phyloP scores from a whole-genome alignment of 2,797 vertebrate species.

The Eidolon dupreanum region DNA sequence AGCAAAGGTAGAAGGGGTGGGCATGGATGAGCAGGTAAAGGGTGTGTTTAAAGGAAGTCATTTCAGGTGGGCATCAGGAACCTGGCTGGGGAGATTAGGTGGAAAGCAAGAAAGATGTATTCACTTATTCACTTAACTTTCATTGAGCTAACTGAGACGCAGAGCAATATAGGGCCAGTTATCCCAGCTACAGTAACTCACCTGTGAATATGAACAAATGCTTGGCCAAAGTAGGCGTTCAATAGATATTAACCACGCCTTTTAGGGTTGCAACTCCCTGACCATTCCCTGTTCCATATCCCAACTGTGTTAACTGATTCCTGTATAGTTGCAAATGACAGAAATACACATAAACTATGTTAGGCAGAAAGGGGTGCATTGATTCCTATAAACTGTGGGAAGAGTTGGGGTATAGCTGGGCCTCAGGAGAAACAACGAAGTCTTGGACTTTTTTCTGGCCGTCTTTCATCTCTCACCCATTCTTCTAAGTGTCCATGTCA shows the following conservation, averaged over 20 bases:
- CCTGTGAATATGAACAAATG: background rate
- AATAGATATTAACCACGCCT: background rate
- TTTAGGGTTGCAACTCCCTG: background rate
- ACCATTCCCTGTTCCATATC: no score
- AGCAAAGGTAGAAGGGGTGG: background rate
- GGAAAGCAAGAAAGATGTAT: background rate
- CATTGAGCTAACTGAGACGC: background rate
- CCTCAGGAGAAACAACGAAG: background rate
- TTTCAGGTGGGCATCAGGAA: background rate
- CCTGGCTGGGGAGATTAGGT: background rate
- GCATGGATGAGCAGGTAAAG: background rate
- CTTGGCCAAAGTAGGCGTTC: background rate
- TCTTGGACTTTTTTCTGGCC: background rate
- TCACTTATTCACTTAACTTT: background rate
- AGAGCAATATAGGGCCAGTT: background rate
- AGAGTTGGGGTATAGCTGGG: background rate
- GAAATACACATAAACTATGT: background rate
- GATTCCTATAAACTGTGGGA: background rate
- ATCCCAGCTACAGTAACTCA: background rate
- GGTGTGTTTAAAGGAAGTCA: background rate
- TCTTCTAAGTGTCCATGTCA: background rate
- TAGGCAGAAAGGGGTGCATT: background rate
- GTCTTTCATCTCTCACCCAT: background rate
- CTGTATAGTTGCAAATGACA: background rate
- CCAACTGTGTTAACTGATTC: background rate